phyloP scores from a whole-genome alignment of 2,888 invertebrate species.

The Trypoxylon attenuatum region DNA sequence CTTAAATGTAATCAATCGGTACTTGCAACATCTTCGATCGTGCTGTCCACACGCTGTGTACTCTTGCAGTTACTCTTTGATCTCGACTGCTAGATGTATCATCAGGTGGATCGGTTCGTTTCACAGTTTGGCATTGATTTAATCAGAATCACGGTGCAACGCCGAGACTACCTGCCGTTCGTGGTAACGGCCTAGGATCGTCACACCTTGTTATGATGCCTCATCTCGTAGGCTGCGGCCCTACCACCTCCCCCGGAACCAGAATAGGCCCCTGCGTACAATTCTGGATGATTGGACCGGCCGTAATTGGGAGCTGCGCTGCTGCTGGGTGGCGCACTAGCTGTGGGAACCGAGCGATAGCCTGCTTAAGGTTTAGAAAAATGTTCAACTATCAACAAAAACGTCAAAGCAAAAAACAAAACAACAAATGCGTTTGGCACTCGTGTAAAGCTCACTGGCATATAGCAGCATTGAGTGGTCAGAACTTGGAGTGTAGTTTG shows the following conservation, averaged over 20 bases:
- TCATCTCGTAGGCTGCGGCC: conserved; percentile 83
- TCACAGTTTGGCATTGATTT: conserved; percentile 49
- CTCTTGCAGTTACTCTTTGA: conserved; percentile 23
- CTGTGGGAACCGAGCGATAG: conserved; percentile 74
- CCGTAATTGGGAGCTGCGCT: conserved; percentile 75
- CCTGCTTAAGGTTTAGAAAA: conserved; percentile 70
- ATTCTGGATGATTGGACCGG: conserved; percentile 77
- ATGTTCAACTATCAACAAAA: conserved; percentile 49
- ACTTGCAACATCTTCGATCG: conserved; percentile 32
- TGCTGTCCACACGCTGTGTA: conserved; percentile 5
- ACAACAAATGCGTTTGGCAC: conserved; percentile 18
- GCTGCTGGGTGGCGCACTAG: conserved; percentile 75
- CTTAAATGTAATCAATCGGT: conserved; percentile 30
- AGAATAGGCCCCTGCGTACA: conserved; percentile 85
- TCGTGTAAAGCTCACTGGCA: conserved; percentile 11
- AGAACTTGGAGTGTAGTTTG: too few species aligned
- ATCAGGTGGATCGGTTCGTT: conserved; percentile 45
- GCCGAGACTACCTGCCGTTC: conserved; percentile 46
- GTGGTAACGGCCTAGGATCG: conserved; percentile 61
- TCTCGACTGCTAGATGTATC: conserved; percentile 20
- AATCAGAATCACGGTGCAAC: conserved; percentile 54
- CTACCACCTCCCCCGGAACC: conserved; percentile 70
- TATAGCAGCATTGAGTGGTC: too few species aligned
- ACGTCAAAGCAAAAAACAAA: conserved; percentile 35
- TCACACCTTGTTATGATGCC: conserved; percentile 83